These are phyloP conservation scores for Burhinus bistriatus DNA, from an alignment of 2,113 vertebrate species.

Conservation along the genomic window DNA sequence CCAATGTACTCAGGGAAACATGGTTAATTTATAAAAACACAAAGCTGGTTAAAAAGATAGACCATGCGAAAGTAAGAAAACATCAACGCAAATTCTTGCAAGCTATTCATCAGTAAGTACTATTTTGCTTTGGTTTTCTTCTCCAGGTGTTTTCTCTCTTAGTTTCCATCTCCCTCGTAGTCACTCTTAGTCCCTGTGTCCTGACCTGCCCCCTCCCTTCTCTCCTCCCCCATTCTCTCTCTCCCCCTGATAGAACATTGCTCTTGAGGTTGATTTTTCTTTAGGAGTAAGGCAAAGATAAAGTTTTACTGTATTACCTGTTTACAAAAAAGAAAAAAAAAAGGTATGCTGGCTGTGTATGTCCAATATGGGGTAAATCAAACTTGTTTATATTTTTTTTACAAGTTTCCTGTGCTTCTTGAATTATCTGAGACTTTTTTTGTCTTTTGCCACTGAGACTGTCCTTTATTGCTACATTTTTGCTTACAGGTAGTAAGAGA, in stretches of 20 bases:
- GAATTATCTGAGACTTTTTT: neutral
- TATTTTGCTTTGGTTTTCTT: constrained; percentile 28
- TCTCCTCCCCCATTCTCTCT: neutral
- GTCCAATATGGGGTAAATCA: neutral
- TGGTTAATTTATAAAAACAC: constrained; percentile 99
- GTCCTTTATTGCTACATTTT: neutral
- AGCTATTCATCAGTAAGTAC: constrained; percentile 99
- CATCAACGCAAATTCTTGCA: constrained; percentile 99
- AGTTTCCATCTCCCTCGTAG: neutral
- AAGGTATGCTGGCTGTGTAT: neutral
- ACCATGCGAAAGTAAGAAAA: constrained; percentile 98
- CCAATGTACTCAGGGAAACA: constrained; percentile 99
- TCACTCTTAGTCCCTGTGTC: neutral
- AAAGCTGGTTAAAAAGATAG: constrained; percentile 98
- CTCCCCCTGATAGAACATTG: neutral
- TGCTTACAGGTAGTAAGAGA: neutral
- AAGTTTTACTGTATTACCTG: neutral
- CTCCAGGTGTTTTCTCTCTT: neutral
- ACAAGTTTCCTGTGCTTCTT: neutral
- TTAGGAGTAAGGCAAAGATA: neutral
- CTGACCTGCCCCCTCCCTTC: neutral
- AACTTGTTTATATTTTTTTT: neutral
- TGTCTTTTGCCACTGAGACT: neutral
- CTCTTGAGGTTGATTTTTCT: neutral
- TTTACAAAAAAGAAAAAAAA: neutral